Conservation (phyloP, 2,888 invertebrate genomes). For the Litoditis marina region DNA sequence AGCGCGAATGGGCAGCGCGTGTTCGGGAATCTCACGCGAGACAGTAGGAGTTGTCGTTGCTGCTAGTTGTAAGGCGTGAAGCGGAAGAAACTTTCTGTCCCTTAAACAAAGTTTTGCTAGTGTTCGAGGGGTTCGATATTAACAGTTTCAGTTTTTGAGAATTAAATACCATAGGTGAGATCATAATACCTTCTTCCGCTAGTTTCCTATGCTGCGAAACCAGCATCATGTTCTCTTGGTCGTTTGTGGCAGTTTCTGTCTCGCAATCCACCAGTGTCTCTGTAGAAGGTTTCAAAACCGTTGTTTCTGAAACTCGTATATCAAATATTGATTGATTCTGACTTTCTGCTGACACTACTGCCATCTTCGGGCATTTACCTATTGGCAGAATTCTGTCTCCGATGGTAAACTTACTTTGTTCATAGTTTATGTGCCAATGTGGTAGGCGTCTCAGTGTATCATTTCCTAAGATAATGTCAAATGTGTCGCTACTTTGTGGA, state of each 20-base stretch:
- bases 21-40: not conserved
- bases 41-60: not conserved
- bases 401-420: not conserved
- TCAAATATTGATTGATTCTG: not conserved
- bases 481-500: not conserved
- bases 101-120: not conserved
- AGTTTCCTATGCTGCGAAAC: too few species aligned
- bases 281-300: not conserved
- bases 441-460: slow-evolving; percentile 9
- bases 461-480: slow-evolving; percentile 18
- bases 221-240: not conserved
- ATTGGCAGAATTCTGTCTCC: slow-evolving; percentile 6
- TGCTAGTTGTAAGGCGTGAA: too few species aligned
- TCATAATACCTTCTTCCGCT: too few species aligned
- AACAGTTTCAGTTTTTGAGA: not conserved
- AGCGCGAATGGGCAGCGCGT: not conserved
- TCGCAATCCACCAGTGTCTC: slow-evolving; percentile 10
- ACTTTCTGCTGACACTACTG: too few species aligned
- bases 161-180: too few species aligned
- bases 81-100: not conserved
- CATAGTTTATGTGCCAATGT: slow-evolving; percentile 10
- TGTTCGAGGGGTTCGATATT: not conserved
- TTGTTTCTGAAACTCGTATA: not conserved
- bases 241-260: too few species aligned
- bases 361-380: not conserved